A percentile compares a stretch with the other conserved stretches of the same genome.
Conservation (phyloP, 2,113 vertebrate species). For the Sakesphorus luctuosus region DNA sequence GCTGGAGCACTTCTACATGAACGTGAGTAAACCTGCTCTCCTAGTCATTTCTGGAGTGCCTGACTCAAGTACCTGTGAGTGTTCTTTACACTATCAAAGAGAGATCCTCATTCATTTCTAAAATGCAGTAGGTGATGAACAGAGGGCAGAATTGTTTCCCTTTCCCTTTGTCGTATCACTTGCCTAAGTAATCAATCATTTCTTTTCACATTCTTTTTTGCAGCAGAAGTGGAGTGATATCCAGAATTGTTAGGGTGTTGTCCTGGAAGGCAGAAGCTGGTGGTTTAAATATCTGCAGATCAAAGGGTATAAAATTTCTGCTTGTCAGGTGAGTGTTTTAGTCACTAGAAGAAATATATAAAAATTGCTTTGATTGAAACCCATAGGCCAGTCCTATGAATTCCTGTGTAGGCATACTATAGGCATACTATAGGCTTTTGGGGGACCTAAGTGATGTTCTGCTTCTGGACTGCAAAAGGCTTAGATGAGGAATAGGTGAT, state of each 20-base stretch:
- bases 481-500: background rate
- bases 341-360: background rate
- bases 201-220: background rate
- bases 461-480: background rate
- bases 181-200: background rate
- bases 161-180: background rate
- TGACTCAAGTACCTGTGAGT: background rate
- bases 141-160: background rate
- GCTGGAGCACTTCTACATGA: background rate
- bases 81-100: background rate
- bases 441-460: background rate
- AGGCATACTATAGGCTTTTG: background rate
- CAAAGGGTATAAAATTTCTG: background rate
- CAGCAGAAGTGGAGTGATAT: background rate
- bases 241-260: background rate
- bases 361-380: background rate
- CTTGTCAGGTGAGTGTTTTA: background rate
- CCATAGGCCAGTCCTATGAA: background rate
- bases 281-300: background rate
- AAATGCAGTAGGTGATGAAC: background rate
- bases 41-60: background rate
- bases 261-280: background rate
- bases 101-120: background rate
- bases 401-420: background rate
- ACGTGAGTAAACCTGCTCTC: background rate